Conservation (phyloP, 2,113 vertebrate species). For the Boulengeromyrus knoepffleri region DNA sequence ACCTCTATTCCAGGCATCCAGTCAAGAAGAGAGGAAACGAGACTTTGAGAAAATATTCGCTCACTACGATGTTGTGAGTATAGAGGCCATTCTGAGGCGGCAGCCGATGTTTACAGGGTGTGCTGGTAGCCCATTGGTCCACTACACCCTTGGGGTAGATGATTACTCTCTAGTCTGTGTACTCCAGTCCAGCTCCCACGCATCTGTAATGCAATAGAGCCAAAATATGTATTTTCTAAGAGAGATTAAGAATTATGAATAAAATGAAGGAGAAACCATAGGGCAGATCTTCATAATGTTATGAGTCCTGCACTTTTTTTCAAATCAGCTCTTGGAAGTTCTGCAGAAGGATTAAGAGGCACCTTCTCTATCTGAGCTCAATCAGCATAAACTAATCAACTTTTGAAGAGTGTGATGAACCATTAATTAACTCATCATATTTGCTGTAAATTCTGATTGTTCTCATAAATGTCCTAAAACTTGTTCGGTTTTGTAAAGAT, state of each 20-base stretch:
- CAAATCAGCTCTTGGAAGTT: not conserved
- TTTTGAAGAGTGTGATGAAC: not conserved
- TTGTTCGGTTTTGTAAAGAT: not conserved
- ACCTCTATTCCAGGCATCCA: slow-evolving; percentile 63
- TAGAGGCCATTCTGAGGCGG: not conserved
- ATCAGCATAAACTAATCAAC: not conserved
- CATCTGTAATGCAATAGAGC: not conserved
- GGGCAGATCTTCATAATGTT: not conserved
- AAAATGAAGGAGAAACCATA: not conserved
- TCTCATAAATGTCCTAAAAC: not conserved
- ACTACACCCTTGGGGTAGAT: not conserved
- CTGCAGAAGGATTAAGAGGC: not conserved
- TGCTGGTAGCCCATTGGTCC: not conserved
- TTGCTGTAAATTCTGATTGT: not conserved
- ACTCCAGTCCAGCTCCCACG: not conserved
- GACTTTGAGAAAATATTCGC: slow-evolving; percentile 94
- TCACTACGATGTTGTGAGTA: slow-evolving; percentile 92
- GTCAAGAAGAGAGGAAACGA: slow-evolving; percentile 73
- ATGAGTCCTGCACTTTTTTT: not conserved
- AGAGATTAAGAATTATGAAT: not conserved
- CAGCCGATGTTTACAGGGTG: not conserved
- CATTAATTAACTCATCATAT: not conserved
- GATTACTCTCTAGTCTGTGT: not conserved
- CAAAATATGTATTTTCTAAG: not conserved
- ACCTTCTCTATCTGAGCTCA: not conserved